Evolutionary conservation across 2,113 vertebrate species (phyloP), one percentile per base, ranked within the genome.

Genomic region (Promerops cafer): DNA sequence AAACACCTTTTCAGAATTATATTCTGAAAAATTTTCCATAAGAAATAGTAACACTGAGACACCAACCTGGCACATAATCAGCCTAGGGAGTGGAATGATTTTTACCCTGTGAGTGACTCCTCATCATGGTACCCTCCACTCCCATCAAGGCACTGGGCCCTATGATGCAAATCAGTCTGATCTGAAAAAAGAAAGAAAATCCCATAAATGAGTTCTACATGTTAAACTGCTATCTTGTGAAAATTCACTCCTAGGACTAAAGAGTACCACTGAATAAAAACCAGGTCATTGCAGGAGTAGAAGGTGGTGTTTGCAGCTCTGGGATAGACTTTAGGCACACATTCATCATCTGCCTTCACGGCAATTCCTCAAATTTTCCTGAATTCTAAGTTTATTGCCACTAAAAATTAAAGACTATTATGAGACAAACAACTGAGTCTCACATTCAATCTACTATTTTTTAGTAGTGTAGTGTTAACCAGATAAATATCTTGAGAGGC

Each of bases 291-390:
- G 37, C 42, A 91, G 68, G 60, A 96, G 83, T 96, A 97, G 97
- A 97, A 97, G 95, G 83, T 78, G 93, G 57, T 95, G 56, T 95
- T 97, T 97, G 92, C 72, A 95, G 95, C 93, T 97, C 93, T 96
- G 95, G 96, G 95, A 96, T 88, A 97, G 90, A 97, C 79, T 97
- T 92, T 64, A 96, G 95, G 93, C 88, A 95, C 49, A 90, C 93
- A 97, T 91, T 94, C 59, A 93, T 96, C 92, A 97, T 96, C 95
- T 97, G 93, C 65, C 80, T 95, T 83, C 82, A 87, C 81, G 81
- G 61, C 63, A 86, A 96, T 98, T 97, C 96, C 93, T 95, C 89
- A 97, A 90, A 97, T 89, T 97, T 97, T 95, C 45, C 92, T 95
- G 97, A 97, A 96, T 89, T 82, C n/a, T 89, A 95, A 89, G 77